phyloP scores from a whole-genome alignment of 1,140 invertebrate species.

The Drosophila yakuba region DNA sequence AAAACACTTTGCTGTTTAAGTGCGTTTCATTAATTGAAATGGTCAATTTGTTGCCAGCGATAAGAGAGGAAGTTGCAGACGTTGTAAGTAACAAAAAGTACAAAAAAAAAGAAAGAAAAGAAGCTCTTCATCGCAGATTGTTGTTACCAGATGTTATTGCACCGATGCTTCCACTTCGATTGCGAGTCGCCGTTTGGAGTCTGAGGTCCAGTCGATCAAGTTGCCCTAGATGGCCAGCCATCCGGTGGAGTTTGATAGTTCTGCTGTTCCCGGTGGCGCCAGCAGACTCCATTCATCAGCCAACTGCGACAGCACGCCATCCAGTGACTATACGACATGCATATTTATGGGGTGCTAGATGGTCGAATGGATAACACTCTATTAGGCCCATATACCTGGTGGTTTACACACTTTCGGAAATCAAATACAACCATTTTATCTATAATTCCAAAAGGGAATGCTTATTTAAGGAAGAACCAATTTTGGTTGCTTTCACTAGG shows the following conservation, averaged over 20 bases:
- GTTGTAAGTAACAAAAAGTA: conserved; percentile 12
- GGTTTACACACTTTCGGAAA: too few species aligned
- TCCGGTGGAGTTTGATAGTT: conserved; percentile 55
- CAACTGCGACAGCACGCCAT: conserved; percentile 49
- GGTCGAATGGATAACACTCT: conserved; percentile 8
- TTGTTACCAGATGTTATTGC: conserved; percentile 9
- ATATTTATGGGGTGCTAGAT: conserved; percentile 29
- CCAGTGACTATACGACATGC: conserved; percentile 37
- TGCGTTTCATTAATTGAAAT: conserved; percentile 82
- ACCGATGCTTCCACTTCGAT: not conserved
- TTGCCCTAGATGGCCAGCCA: conserved; percentile 65
- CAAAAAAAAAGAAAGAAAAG: not conserved
- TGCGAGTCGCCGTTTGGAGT: not conserved
- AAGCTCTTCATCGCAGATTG: conserved; percentile 16
- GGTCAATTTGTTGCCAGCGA: conserved; percentile 75
- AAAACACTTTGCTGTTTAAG: conserved; percentile 65
- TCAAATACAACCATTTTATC: not conserved
- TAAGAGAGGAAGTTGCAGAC: conserved; percentile 46
- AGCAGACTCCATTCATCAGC: conserved; percentile 51
- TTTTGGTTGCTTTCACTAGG: too few species aligned
- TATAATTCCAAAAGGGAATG: not conserved
- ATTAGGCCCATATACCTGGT: not conserved
- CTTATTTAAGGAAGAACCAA: too few species aligned
- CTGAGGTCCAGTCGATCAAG: conserved; percentile 19
- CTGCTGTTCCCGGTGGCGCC: conserved; percentile 59